These are phyloP conservation scores for Trissoscelio sp. DNA, from an alignment of 2,888 invertebrate species.

Conservation along the genomic window DNA sequence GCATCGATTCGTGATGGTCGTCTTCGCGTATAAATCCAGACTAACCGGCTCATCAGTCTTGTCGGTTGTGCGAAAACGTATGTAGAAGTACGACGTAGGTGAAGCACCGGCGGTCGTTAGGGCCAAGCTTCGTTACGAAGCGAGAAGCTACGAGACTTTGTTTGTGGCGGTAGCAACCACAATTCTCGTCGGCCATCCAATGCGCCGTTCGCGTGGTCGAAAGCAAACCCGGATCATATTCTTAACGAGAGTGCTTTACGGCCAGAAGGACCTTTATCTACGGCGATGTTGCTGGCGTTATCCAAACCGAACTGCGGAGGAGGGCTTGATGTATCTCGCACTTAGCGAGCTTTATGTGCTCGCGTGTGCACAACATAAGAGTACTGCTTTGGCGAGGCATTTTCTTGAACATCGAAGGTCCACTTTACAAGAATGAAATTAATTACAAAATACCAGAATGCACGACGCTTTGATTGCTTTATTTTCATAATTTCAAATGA, in stretches of 20 bases:
- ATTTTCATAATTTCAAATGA: no score
- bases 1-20: slow-evolving; percentile 78
- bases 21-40: slow-evolving; percentile 76
- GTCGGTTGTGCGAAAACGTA: slow-evolving; percentile 66
- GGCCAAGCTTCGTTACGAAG: slow-evolving; percentile 76
- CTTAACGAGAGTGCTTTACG: slow-evolving; percentile 83
- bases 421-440: slow-evolving; percentile 10
- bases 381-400: slow-evolving; percentile 32
- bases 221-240: slow-evolving; percentile 82
- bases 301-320: slow-evolving; percentile 75
- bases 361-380: slow-evolving; percentile 58
- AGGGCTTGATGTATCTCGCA: slow-evolving; percentile 82
- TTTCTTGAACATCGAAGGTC: slow-evolving; percentile 33
- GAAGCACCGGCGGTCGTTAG: slow-evolving; percentile 62
- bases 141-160: slow-evolving; percentile 71
- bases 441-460: slow-evolving; percentile 21
- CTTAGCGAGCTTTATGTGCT: slow-evolving; percentile 77
- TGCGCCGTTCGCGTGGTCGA: slow-evolving; percentile 75
- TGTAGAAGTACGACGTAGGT: slow-evolving; percentile 65
- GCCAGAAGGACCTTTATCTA: slow-evolving; percentile 81
- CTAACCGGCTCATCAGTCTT: slow-evolving; percentile 76
- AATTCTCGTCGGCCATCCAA: slow-evolving; percentile 56
- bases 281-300: slow-evolving; percentile 81
- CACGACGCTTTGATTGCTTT: no score
- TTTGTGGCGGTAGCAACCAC: slow-evolving; percentile 67